Conservation (phyloP, 2,113 vertebrate species). For the Theropithecus gelada region DNA sequence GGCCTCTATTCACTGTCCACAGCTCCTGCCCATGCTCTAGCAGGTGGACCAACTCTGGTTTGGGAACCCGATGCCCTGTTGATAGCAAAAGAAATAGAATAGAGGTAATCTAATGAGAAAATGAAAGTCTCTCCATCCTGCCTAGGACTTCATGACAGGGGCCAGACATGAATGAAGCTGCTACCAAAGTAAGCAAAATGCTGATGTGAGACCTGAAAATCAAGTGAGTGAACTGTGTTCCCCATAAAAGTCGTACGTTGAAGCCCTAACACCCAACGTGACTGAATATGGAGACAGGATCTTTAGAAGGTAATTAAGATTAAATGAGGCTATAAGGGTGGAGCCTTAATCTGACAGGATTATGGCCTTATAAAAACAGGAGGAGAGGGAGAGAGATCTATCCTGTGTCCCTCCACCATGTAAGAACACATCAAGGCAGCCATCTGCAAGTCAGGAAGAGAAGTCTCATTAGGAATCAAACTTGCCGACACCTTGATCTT, state of each 20-base stretch:
- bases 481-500: background rate
- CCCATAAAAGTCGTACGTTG: background rate
- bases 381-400: background rate
- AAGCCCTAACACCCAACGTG: background rate
- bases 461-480: background rate
- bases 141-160: background rate
- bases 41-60: background rate
- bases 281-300: background rate
- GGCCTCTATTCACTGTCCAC: background rate
- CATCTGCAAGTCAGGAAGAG: background rate
- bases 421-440: background rate
- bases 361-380: background rate
- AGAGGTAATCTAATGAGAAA: background rate
- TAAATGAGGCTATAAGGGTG: background rate
- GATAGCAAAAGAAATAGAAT: background rate
- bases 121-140: background rate
- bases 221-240: background rate
- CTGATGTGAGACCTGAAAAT: background rate
- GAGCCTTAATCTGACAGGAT: background rate
- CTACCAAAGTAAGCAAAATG: background rate
- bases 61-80: constrained; percentile 33
- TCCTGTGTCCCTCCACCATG: background rate
- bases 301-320: background rate
- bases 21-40: background rate
- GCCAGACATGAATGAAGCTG: background rate